These are phyloP conservation scores for Brachionus rubens DNA, from an alignment of 1,140 invertebrate species.

Conservation along the genomic window DNA sequence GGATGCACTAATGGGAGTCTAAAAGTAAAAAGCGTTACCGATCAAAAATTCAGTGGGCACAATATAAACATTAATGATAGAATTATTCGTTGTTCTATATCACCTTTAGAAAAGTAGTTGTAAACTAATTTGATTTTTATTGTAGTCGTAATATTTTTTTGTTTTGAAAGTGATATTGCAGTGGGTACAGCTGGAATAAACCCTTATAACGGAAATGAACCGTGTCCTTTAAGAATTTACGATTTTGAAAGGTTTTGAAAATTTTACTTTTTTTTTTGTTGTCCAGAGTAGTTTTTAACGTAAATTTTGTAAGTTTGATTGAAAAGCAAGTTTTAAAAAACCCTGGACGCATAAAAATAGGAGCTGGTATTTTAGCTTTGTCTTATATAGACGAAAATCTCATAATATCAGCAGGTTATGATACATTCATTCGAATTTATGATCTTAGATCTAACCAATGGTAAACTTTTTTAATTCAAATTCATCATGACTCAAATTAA, in stretches of 20 bases:
- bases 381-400: conserved; percentile 22
- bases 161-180: not conserved
- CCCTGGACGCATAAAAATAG: not conserved
- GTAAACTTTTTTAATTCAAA: not conserved
- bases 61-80: conserved; percentile 14
- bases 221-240: conserved; percentile 21
- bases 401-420: conserved; percentile 29
- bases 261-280: not conserved
- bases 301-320: conserved; percentile 5
- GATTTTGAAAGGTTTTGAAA: not conserved
- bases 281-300: too few species aligned
- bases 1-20: conserved; percentile 1
- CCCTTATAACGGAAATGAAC: not conserved
- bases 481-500: not conserved
- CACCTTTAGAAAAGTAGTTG: conserved; percentile 1
- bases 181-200: conserved; percentile 25
- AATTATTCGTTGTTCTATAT: conserved; percentile 4
- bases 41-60: not conserved
- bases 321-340: not conserved
- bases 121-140: too few species aligned
- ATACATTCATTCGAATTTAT: conserved; percentile 28
- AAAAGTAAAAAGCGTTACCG: too few species aligned
- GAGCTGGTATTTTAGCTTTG: conserved; percentile 15
- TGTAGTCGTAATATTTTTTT: too few species aligned
- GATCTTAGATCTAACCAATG: conserved; percentile 34